phyloP scores from a whole-genome alignment of 2,888 invertebrate species.

The Chironomus tentans region DNA sequence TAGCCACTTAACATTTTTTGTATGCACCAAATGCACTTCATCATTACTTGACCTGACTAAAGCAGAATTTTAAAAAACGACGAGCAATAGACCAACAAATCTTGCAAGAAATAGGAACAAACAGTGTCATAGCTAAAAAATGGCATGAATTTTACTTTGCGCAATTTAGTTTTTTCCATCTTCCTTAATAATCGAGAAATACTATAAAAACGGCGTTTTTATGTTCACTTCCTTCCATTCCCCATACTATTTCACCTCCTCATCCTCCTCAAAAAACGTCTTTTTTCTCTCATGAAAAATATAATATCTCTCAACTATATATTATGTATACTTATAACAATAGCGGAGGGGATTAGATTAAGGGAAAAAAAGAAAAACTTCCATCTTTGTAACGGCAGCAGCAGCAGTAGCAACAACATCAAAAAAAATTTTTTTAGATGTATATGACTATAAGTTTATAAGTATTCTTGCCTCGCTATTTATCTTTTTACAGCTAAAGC shows the following conservation, averaged over 20 bases:
- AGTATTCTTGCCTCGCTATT: conserved; percentile 15
- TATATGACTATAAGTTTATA: not conserved
- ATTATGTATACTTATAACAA: conserved; percentile 2
- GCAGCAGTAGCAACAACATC: not conserved
- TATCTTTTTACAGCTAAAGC: conserved; percentile 5
- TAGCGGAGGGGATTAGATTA: conserved; percentile 25
- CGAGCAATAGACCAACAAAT: too few species aligned
- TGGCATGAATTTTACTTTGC: not conserved
- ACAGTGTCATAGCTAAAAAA: not conserved
- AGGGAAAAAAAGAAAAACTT: conserved; percentile 16
- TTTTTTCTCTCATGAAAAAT: too few species aligned
- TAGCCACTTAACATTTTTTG: too few species aligned
- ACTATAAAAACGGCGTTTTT: not conserved
- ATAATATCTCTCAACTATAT: not conserved
- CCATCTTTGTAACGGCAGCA: not conserved
- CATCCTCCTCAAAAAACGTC: not conserved
- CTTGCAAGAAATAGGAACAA: too few species aligned
- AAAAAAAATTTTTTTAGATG: not conserved
- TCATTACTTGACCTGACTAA: too few species aligned
- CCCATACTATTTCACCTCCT: not conserved
- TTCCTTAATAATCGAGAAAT: not conserved
- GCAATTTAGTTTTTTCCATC: not conserved
- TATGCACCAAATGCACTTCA: too few species aligned
- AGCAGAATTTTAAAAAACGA: too few species aligned
- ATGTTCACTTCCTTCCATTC: not conserved